A percentile compares a stretch with the other conserved stretches of the same genome.
These are phyloP conservation scores for Xylocopa sonorina DNA, from an alignment of 1,140 invertebrate species.

Conservation along the genomic window DNA sequence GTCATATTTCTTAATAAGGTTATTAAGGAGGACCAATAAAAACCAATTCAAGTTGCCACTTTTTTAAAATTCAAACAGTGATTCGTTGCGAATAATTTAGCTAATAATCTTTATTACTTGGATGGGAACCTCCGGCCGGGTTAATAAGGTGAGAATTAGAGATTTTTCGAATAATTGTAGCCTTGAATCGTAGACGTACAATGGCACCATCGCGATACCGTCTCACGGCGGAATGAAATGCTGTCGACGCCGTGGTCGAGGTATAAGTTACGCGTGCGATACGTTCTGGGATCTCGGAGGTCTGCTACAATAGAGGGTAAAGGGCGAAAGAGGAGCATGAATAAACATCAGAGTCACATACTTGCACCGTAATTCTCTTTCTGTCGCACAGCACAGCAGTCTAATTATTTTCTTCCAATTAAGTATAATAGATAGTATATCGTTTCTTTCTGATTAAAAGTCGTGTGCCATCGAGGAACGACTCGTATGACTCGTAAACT, in stretches of 20 bases:
- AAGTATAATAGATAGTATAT: not conserved
- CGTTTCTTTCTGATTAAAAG: not conserved
- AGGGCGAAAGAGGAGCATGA: slow-evolving; percentile 41
- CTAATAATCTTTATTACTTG: no score
- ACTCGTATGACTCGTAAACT: not conserved
- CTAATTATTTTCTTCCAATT: slow-evolving; percentile 46
- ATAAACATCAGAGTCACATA: slow-evolving; percentile 55
- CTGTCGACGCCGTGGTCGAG: slow-evolving; percentile 15
- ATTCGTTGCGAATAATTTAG: no score
- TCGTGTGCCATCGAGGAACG: not conserved
- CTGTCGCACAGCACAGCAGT: slow-evolving; percentile 28
- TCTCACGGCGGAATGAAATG: slow-evolving; percentile 56
- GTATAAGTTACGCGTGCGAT: slow-evolving; percentile 58
- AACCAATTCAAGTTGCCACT: no score
- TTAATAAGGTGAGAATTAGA: no score
- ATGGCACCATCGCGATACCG: slow-evolving; percentile 42
- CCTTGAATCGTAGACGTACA: slow-evolving; percentile 28
- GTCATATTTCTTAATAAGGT: no score
- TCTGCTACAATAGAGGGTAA: slow-evolving; percentile 50
- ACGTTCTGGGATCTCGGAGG: slow-evolving; percentile 53
- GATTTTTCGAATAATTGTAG: slow-evolving; percentile 57
- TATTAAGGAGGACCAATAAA: no score
- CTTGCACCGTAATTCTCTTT: slow-evolving; percentile 42
- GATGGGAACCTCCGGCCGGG: no score
- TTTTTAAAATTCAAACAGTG: no score